These are phyloP conservation scores for Mythimna pallens DNA, from an alignment of 2,888 invertebrate genomes.

Conservation along the genomic window DNA sequence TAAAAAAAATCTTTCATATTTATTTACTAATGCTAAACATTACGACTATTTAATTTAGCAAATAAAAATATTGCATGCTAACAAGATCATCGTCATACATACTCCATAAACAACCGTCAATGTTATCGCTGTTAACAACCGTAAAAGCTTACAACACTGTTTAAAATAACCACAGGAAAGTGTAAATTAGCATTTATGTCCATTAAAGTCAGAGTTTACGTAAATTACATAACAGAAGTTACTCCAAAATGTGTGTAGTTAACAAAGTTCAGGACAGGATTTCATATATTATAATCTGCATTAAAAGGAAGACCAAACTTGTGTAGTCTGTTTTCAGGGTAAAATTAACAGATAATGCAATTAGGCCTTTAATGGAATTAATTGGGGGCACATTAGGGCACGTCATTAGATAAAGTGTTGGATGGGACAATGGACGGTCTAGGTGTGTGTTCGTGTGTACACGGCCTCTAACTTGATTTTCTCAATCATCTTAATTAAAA, in stretches of 20 bases:
- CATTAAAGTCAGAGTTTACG: slow-evolving; percentile 23
- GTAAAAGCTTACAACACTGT: background rate
- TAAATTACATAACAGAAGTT: slow-evolving; percentile 34
- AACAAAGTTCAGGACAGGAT: slow-evolving; percentile 40
- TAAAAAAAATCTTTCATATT: no score
- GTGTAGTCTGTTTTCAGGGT: slow-evolving; percentile 54
- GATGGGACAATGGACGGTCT: slow-evolving; percentile 47
- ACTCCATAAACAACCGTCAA: background rate
- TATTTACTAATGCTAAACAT: no score
- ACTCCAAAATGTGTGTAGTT: slow-evolving; percentile 32
- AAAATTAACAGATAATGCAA: slow-evolving; percentile 63
- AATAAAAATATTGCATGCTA: background rate
- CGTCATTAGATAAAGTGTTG: slow-evolving; percentile 62
- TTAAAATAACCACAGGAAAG: slow-evolving; percentile 25
- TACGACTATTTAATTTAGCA: no score
- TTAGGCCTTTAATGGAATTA: slow-evolving; percentile 65
- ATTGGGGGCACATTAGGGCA: slow-evolving; percentile 59
- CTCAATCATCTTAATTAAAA: slow-evolving; percentile 37
- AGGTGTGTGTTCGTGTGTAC: slow-evolving; percentile 3
- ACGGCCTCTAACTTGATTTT: slow-evolving; percentile 37
- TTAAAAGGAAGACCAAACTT: slow-evolving; percentile 50
- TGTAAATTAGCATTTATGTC: slow-evolving; percentile 46
- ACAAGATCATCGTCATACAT: background rate
- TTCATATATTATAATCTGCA: slow-evolving; percentile 49
- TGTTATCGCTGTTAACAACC: slow-evolving; percentile 3